Conservation (phyloP, 2,888 invertebrate species). For the Julus scanicus region DNA sequence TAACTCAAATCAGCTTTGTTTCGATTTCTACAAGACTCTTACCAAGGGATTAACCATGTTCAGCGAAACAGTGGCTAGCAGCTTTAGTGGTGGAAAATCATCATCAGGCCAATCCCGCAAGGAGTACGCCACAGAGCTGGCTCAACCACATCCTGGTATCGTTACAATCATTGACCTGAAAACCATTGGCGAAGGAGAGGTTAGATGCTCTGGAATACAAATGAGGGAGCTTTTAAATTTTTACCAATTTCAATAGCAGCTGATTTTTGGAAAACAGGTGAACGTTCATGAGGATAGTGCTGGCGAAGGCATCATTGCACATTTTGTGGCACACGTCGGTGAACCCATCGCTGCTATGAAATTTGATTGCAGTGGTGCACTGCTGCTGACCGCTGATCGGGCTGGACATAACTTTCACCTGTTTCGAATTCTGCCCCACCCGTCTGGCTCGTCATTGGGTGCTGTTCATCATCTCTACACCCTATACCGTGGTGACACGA, state of each 20-base stretch:
- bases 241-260: slow-evolving; percentile 1
- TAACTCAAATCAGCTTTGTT: not conserved
- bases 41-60: slow-evolving; percentile 75
- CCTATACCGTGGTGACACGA: slow-evolving; percentile 93
- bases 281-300: slow-evolving; percentile 71
- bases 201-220: not conserved
- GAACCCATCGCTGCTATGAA: slow-evolving; percentile 85
- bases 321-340: slow-evolving; percentile 87
- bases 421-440: slow-evolving; percentile 93
- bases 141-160: slow-evolving; percentile 85
- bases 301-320: slow-evolving; percentile 82
- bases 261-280: slow-evolving; percentile 63
- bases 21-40: slow-evolving; percentile 71
- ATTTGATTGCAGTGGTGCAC: slow-evolving; percentile 90
- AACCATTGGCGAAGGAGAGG: slow-evolving; percentile 60
- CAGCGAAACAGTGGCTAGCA: slow-evolving; percentile 91
- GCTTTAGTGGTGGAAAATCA: slow-evolving; percentile 75
- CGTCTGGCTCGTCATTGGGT: slow-evolving; percentile 84
- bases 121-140: slow-evolving; percentile 66
- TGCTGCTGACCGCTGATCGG: slow-evolving; percentile 90
- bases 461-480: slow-evolving; percentile 95
- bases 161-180: slow-evolving; percentile 83
- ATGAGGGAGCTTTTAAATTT: not conserved
- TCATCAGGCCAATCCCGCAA: slow-evolving; percentile 43
- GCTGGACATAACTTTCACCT: slow-evolving; percentile 96